Conservation (phyloP, 2,113 vertebrate species). For the Arizona elegans region DNA sequence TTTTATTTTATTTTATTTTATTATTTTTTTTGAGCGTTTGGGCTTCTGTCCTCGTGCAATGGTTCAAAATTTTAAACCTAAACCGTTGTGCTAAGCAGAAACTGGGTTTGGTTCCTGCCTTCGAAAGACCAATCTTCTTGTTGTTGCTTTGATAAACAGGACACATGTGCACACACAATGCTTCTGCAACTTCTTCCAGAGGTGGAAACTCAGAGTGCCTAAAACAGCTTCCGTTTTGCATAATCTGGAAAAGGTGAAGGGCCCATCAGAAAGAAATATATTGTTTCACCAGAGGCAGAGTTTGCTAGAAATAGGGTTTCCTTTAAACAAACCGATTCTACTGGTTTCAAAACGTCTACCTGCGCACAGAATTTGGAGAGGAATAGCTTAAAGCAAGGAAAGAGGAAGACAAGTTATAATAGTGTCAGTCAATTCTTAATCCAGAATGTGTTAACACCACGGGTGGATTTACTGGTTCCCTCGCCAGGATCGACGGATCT, state of each 20-base stretch:
- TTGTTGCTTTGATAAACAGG: neutral
- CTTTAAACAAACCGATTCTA: neutral
- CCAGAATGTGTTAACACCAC: rapidly evolving
- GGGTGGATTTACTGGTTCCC: too few relatives aligned
- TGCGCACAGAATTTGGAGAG: neutral
- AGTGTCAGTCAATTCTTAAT: neutral
- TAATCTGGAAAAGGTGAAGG: neutral
- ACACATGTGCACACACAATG: too few relatives aligned
- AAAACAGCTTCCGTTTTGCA: neutral
- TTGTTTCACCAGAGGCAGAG: too few relatives aligned
- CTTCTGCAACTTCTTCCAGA: neutral
- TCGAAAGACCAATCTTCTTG: neutral
- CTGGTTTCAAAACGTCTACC: neutral
- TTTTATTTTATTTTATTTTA: too few relatives aligned
- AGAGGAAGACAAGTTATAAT: neutral
- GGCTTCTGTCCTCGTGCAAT: neutral
- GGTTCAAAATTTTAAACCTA: neutral
- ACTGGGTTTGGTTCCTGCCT: neutral
- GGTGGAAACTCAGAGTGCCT: neutral
- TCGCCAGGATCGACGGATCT: neutral
- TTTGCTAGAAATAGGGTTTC: neutral
- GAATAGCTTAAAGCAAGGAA: neutral
- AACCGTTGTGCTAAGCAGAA: neutral
- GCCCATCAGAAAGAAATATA: neutral
- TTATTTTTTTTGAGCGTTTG: neutral